These are phyloP conservation scores for Petrocephalus sullivani DNA, from an alignment of 2,797 vertebrate species.

Conservation along the genomic window DNA sequence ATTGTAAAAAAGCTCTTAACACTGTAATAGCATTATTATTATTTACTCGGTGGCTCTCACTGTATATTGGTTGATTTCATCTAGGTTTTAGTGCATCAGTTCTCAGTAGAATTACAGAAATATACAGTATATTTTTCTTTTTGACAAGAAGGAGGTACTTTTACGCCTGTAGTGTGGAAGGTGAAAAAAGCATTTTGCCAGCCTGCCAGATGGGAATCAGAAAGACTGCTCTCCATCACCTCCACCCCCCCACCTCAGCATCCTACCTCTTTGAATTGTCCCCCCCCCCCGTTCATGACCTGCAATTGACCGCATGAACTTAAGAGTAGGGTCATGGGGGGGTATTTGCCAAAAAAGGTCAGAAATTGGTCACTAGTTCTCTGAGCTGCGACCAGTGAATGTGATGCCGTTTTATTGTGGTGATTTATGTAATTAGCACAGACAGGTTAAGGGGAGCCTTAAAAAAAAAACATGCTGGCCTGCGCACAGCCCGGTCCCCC, in stretches of 20 bases:
- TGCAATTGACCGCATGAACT: conserved; percentile 93
- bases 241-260: conserved; percentile 5
- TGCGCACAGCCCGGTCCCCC: conserved; percentile 44
- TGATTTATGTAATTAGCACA: conserved; percentile 87
- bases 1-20: neutral
- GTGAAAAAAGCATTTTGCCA: conserved; percentile 9
- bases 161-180: neutral
- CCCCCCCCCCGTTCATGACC: conserved; percentile 64
- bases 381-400: conserved; percentile 65
- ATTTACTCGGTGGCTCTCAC: neutral
- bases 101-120: neutral
- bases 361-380: conserved; percentile 79
- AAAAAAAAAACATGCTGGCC: conserved; percentile 50
- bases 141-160: conserved; percentile 11
- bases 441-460: conserved; percentile 73
- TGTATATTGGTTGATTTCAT: neutral
- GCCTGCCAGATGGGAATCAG: conserved; percentile 58
- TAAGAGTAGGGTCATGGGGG: conserved; percentile 75
- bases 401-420: conserved; percentile 71
- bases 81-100: neutral
- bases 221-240: conserved; percentile 49
- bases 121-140: neutral
- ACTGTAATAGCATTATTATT: neutral
- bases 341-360: conserved; percentile 85
- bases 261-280: neutral